Base-by-base conservation (phyloP, 2,888 invertebrate species). In the Ophion costatus region DNA sequence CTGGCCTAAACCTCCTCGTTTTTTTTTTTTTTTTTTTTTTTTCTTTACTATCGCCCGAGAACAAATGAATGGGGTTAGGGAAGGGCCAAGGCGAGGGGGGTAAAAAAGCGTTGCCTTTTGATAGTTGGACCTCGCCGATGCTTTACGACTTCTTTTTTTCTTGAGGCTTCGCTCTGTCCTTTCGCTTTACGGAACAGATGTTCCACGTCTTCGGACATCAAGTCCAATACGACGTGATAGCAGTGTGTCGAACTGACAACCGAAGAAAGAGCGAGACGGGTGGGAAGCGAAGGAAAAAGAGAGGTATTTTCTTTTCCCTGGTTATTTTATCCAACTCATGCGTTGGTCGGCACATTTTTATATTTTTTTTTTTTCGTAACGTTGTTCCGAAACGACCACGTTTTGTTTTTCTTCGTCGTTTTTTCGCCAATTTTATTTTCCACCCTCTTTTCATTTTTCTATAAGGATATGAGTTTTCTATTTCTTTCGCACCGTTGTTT, bases 161-260 rank as follows among this genome's bases (percentile, higher is more conserved):
- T 76, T 73, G 24, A 20, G 11, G 14, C 61, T 1, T 51, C 1
- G 14, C 42, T 61, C 51, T 42, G 29, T 29, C 20, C 64, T 64
- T 63, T 75, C 71, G 29, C 64, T 66, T 74, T 76, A 61, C 67
- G 22, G 59, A 66, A 74, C 84, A 84, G 82, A 84, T 82, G 84
- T 75, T 80, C 22, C 82, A 75, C 75, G 76, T 75, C 84, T 81
- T 75, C 24, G 66, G 20, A 70, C 61, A 74, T 69, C 67, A 81
- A 78, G 79, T 81, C 78, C 64, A 78, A 81, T 79, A 71, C 82
- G 67, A 80, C 45, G 75, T 69, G 70, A 51, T 82, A 14, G 42
- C 78, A 81, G 74, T 81, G 56, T 76, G 78, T 82, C 82, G 71
- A 79, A 51, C 79, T 75, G 78, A 82, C 75, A 42, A 66, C 71